Evolutionary conservation across 2,113 vertebrate genomes (phyloP).

Genomic region (Semicossyphus pulcher): DNA sequence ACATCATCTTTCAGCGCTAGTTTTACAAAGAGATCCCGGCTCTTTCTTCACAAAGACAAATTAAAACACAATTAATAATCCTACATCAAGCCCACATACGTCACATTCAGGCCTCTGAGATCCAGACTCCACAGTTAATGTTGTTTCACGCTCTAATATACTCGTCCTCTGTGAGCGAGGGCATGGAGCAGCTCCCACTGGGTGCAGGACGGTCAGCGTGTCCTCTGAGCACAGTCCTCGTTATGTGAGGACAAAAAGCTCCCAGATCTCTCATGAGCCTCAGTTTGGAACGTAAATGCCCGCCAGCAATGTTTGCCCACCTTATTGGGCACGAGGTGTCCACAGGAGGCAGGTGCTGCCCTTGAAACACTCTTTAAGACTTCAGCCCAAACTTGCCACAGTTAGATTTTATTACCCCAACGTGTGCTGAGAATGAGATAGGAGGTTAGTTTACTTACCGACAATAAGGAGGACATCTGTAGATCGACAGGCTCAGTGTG

Average conservation of each 20-base stretch:
- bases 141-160: constrained; percentile 37
- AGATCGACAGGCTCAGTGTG: constrained; percentile 5
- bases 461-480: constrained; percentile 1
- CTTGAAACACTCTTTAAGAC: constrained; percentile 62
- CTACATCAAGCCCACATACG: no score
- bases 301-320: constrained; percentile 57
- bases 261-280: constrained; percentile 34
- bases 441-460: neutral
- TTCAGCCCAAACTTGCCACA: constrained; percentile 24
- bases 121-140: constrained; percentile 19
- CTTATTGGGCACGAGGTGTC: constrained; percentile 29
- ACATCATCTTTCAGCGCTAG: neutral
- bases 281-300: constrained; percentile 59
- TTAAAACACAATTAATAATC: no score
- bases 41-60: no score
- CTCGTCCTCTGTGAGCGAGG: constrained; percentile 9
- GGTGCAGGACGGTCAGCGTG: constrained; percentile 27
- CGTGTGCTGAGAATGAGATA: neutral
- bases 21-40: neutral
- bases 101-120: no score
- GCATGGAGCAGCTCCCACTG: constrained; percentile 34
- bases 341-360: constrained; percentile 40
- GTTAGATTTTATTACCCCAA: neutral
- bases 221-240: constrained; percentile 51
- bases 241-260: constrained; percentile 54